Evolutionary conservation across 2,888 invertebrate species (phyloP).

Genomic region (Hypolimnas misippus): DNA sequence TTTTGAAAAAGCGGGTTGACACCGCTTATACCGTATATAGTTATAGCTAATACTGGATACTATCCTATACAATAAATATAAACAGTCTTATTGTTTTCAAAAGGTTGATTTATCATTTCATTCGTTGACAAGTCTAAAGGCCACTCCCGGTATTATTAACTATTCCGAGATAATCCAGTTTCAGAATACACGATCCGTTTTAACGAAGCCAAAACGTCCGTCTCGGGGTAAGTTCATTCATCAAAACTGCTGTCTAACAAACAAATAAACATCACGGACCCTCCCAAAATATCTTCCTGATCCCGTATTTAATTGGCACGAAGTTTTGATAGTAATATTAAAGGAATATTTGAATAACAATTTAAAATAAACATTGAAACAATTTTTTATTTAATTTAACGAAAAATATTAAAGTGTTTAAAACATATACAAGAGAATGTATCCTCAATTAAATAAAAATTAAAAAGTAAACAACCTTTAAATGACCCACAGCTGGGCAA

Average conservation of each 20-base stretch:
- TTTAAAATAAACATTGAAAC: too few relatives aligned
- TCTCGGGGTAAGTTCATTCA: constrained; percentile 14
- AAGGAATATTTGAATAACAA: neutral
- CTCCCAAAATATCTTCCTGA: constrained; percentile 1
- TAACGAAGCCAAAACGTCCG: constrained; percentile 30
- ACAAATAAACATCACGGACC: constrained; percentile 23
- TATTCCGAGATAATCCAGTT: constrained; percentile 41
- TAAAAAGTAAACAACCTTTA: too few relatives aligned
- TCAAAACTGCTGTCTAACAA: constrained; percentile 29
- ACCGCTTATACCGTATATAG: too few relatives aligned
- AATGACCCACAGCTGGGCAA: too few relatives aligned
- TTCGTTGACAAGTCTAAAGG: constrained; percentile 58
- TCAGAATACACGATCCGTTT: constrained; percentile 30
- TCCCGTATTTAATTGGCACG: neutral
- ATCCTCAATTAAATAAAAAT: too few relatives aligned
- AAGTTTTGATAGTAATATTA: neutral
- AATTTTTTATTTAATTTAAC: neutral
- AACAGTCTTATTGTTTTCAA: constrained; percentile 60
- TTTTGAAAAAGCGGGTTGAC: too few relatives aligned
- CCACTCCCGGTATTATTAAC: constrained; percentile 51
- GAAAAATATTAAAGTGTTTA: too few relatives aligned
- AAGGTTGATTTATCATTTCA: constrained; percentile 66
- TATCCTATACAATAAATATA: constrained; percentile 43
- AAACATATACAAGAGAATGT: too few relatives aligned
- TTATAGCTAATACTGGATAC: constrained; percentile 24